Conservation (phyloP, 2,797 vertebrate species). For the Toxotes lorentzi region DNA sequence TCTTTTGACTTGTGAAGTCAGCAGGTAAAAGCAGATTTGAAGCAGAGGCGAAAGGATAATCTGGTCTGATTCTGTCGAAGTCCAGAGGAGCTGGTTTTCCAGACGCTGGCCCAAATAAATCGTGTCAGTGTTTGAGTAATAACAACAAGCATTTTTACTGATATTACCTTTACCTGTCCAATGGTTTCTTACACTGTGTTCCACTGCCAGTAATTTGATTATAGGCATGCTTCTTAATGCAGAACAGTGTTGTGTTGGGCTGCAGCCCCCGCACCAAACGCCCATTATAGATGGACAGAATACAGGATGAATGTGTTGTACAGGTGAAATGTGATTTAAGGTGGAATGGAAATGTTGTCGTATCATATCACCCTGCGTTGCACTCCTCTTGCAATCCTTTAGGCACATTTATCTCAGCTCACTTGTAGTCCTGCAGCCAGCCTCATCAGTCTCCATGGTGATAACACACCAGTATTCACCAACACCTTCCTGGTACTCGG, state of each 20-base stretch:
- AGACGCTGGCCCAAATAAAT: neutral
- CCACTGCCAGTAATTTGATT: no score
- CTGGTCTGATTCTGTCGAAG: no score
- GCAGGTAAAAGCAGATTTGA: conserved; percentile 33
- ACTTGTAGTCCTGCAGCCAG: conserved; percentile 1
- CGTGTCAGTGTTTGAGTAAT: neutral
- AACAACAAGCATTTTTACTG: no score
- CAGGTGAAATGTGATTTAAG: conserved; percentile 7
- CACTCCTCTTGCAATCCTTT: conserved; percentile 5
- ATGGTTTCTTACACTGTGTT: no score
- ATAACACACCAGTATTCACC: conserved; percentile 25
- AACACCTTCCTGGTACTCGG: neutral
- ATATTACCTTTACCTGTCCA: no score
- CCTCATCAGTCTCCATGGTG: conserved; percentile 41
- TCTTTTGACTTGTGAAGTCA: neutral
- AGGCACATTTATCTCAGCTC: conserved; percentile 8
- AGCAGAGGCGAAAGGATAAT: neutral
- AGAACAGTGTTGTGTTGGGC: neutral
- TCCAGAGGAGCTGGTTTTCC: neutral
- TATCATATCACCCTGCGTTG: neutral
- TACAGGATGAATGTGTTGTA: neutral
- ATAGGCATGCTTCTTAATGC: no score
- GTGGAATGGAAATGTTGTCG: conserved; percentile 15
- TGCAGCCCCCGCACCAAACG: conserved; percentile 2
- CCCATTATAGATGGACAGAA: neutral